Evolutionary conservation across 2,113 vertebrate species (phyloP).

Genomic region (Nerophis ophidion): DNA sequence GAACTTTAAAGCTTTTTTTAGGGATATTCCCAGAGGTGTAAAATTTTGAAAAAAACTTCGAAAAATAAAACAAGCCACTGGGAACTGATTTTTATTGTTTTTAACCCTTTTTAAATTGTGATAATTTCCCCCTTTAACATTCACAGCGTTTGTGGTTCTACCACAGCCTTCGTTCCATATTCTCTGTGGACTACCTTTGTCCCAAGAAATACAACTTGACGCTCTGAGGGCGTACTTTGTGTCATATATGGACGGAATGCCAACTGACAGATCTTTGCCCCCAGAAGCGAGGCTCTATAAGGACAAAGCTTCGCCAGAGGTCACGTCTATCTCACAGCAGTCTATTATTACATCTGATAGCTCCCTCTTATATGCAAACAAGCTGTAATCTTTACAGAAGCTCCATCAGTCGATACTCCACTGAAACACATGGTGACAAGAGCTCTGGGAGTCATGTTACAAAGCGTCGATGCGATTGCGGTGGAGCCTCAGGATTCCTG

Average conservation of each 20-base stretch:
- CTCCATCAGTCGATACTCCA: conserved; percentile 29
- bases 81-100: no score
- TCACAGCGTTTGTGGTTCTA: conserved; percentile 46
- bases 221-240: conserved; percentile 50
- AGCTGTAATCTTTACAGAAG: conserved; percentile 61
- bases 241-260: conserved; percentile 56
- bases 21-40: no score
- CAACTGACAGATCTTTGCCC: conserved; percentile 47
- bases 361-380: conserved; percentile 57
- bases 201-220: conserved; percentile 56
- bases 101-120: no score
- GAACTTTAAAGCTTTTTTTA: no score
- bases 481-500: conserved; percentile 31
- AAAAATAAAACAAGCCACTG: no score
- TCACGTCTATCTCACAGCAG: conserved; percentile 42
- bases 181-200: conserved; percentile 52
- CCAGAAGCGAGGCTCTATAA: conserved; percentile 43
- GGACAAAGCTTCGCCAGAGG: conserved; percentile 42
- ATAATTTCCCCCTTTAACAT: no score
- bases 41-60: no score
- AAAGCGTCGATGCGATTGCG: conserved; percentile 37
- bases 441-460: conserved; percentile 39
- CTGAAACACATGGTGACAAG: conserved; percentile 54
- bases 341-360: conserved; percentile 60
- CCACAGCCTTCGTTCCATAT: conserved; percentile 30